Base-by-base conservation (phyloP, 2,888 invertebrate genomes). In the Stramonita haemastoma region DNA sequence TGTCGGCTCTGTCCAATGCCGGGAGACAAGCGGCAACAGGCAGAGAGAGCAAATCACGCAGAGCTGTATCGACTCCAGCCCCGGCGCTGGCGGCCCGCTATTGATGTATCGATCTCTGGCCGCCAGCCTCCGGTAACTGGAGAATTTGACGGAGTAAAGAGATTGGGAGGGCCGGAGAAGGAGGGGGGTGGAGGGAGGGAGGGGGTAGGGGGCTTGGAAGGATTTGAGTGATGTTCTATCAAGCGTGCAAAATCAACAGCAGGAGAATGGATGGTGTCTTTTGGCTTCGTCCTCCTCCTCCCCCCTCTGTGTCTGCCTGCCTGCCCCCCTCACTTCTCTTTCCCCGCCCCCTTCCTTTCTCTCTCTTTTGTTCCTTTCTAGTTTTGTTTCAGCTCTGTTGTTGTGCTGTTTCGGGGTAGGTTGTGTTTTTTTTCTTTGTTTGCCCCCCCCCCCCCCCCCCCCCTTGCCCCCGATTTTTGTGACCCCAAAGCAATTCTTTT, bases 161-260 rank as follows among this genome's bases (percentile, higher is more conserved):
- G 32, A 11, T 15, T 19, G 77, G 77, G 2, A 32, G 32, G 32
- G 77, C 17, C 32, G 15, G 32, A 32, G 32, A 32, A n/a, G 29
- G n/a, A n/a, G n/a, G n/a, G 73, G 73, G 73, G n/a, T 15, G 73
- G 22, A 8, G 73, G 73, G 73, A 8, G 73, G 19, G 79, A 17
- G 79, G 34, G 34, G 15, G 79, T 6, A 34, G 79, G 13, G 34
- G 17, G n/a, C 79, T 79, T 79, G 34, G 34, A 34, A 4, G 81
- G 13, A 8, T 81, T 79, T 29, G 79, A 81, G 81, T 26, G 22
- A 81, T 81, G 81, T 22, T 22, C 36, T 22, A 22, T 46, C 81
- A 36, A 22, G 22, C 46, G 81, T 81, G 26, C 81, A 36, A 81
- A 81, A 81, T 81, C 81, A 46, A 46, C 81, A 81, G 15, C 81